These are phyloP conservation scores for Bubalus kerabau DNA, from an alignment of 2,113 vertebrate species.

Conservation along the genomic window DNA sequence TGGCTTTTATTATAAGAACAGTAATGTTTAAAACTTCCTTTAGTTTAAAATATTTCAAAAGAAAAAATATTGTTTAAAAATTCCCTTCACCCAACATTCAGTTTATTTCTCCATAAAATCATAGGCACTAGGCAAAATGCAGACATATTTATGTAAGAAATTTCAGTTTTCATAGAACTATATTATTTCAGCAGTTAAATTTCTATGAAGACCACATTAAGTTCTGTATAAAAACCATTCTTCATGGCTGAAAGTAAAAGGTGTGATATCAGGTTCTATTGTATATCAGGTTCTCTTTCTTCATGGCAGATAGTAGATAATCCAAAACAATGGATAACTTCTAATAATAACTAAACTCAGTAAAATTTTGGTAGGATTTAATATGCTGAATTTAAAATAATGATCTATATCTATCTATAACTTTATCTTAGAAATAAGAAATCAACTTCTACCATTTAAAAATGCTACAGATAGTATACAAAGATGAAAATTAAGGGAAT, in stretches of 20 bases:
- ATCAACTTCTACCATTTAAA: neutral
- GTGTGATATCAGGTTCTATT: neutral
- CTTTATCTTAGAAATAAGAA: neutral
- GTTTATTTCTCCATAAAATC: neutral
- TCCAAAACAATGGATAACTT: neutral
- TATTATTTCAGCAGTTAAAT: neutral
- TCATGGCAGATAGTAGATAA: neutral
- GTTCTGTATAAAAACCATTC: neutral
- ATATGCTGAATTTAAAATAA: neutral
- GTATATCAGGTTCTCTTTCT: neutral
- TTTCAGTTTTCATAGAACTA: neutral
- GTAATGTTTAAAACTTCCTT: neutral
- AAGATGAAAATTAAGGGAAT: neutral
- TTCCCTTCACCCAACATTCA: neutral
- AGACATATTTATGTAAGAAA: neutral
- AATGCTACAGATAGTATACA: neutral
- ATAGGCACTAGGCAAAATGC: neutral
- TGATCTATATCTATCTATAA: neutral
- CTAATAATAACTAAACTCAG: neutral
- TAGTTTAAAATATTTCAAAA: constrained; percentile 9
- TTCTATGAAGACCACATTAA: neutral
- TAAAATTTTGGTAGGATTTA: neutral
- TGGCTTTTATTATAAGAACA: neutral
- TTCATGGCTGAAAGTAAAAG: neutral
- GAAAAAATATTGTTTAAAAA: neutral